Evolutionary conservation across 1,140 invertebrate genomes (phyloP), one percentile per base, ranked within the genome.

Genomic region (Drosophila cardini): DNA sequence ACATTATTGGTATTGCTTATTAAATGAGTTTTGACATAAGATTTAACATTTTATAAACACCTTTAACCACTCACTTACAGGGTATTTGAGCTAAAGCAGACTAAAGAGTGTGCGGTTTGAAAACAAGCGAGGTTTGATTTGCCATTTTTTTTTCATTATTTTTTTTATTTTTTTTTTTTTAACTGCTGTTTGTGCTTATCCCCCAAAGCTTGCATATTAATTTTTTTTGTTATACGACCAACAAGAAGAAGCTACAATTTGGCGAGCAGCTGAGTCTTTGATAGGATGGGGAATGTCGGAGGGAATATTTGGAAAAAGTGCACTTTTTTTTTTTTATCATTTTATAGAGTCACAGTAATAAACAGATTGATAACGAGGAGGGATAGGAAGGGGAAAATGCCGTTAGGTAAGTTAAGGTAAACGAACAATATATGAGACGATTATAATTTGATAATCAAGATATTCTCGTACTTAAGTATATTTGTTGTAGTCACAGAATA

Each of bases 211-310:
- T 62, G 71, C 50, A 78, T 82, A 67, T 69, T 80, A 77, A 80
- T 85, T 72, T 65, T 40, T 42, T 72, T 65, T 40, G 42, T 85
- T 67, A 53, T 56, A 40, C 38, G 45, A 61, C 21, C 11, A 57
- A 46, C 8, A 73, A 75, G 70, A 78, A 86, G 70, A 80, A 67
- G 76, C 80, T 62, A 50, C 65, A 68, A 61, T 71, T 67, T 78
- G 40, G 48, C 48, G 15, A 58, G 40, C 52, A 43, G 36, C 26
- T 55, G 52, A 76, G 62, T 53, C 21, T 26, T 3, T 48, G 16
- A 55, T 18, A 36, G 34, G 30, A 30, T 7, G 36, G 43, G 46
- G 32, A 2, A 26, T 46, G 16, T 26, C 30, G 26, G 34, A n/a
- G n/a, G 48, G 38, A 9, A 16, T 7, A 64, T 52, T 46, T 56